These are phyloP conservation scores for Eubasilissa regina DNA, from an alignment of 1,140 invertebrate genomes.

Conservation along the genomic window DNA sequence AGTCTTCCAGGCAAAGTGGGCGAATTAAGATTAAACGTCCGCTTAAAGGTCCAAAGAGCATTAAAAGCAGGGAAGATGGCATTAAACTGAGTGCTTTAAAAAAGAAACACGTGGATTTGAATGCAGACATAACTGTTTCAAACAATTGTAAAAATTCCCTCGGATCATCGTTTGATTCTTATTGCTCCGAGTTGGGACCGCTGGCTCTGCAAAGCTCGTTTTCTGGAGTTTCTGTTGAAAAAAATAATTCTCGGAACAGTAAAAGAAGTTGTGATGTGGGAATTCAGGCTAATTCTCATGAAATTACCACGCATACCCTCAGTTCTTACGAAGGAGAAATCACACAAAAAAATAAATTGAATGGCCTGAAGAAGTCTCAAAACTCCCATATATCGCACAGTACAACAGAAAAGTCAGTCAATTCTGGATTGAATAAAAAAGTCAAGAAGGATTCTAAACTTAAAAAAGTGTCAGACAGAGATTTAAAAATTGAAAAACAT, in stretches of 20 bases:
- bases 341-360: slow-evolving; percentile 46
- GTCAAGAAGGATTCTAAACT: slow-evolving; percentile 62
- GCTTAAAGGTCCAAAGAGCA: slow-evolving; percentile 44
- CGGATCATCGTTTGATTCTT: slow-evolving; percentile 62
- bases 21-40: slow-evolving; percentile 56
- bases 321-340: slow-evolving; percentile 56
- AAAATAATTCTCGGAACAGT: slow-evolving; percentile 70
- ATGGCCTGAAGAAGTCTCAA: slow-evolving; percentile 50
- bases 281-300: slow-evolving; percentile 75
- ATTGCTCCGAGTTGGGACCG: slow-evolving; percentile 65
- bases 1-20: slow-evolving; percentile 62
- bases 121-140: slow-evolving; percentile 43
- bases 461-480: slow-evolving; percentile 60
- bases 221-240: slow-evolving; percentile 69
- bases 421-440: slow-evolving; percentile 45
- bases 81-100: slow-evolving; percentile 57
- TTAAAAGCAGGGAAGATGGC: slow-evolving; percentile 48
- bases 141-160: slow-evolving; percentile 53
- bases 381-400: slow-evolving; percentile 35
- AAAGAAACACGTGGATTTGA: slow-evolving; percentile 55
- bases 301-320: slow-evolving; percentile 75
- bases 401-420: slow-evolving; percentile 36
- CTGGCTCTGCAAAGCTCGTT: slow-evolving; percentile 68
- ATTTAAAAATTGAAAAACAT: slow-evolving; percentile 44
- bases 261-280: slow-evolving; percentile 71